Evolutionary conservation across 64 coral and sea anemone species (phyloP), one percentile per base, ranked within the genome.

Genomic region (Montipora cactus): DNA sequence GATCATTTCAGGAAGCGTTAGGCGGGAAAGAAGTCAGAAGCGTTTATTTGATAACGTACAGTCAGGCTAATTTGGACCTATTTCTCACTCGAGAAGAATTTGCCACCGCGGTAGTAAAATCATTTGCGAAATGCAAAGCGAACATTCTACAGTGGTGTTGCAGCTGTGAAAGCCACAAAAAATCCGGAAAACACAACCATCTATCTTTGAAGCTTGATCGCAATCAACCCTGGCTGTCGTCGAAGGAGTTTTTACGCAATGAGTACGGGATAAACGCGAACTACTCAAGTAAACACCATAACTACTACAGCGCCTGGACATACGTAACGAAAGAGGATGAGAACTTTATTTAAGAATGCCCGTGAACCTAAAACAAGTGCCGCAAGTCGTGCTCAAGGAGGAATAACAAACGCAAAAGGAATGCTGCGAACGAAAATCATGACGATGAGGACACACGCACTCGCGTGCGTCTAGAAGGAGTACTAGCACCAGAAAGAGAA

Each of bases 261-360:
- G n/a, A n/a, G n/a, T n/a, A n/a, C n/a, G n/a, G n/a, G 37, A 74
- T 93, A 19, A 9, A 14, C 5, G 91, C 84, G 8, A 18, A 93
- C 52, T 93, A 49, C 49, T 93, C 83, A 49, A 79, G 18, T 45
- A 62, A 64, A 19, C 82, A 81, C 75, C 14, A 80, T 19, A 93
- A 93, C 48, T 88, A 93, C 68, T 93, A 93, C 52, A 57, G 28
- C 8, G 91, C 83, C 11, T 93, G 83, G 91, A 64, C 46, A 52
- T 88, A 93, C 59, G 64, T 88, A 1, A 93, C 83, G 37, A 93
- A 93, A 88, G 67, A 59, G 11, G 90, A 92, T 46, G n/a, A 59
- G 45, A 37, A 75, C 3, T 92, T 76, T 57, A 44, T 59, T 28
- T 28, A 28, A 28, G 25, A 28, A 28, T 28, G 25, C 25, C 25